A percentile compares a stretch with the other conserved stretches of the same genome.
Evolutionary conservation across 2,888 invertebrate species (phyloP).

Genomic region (Apamea crenata): DNA sequence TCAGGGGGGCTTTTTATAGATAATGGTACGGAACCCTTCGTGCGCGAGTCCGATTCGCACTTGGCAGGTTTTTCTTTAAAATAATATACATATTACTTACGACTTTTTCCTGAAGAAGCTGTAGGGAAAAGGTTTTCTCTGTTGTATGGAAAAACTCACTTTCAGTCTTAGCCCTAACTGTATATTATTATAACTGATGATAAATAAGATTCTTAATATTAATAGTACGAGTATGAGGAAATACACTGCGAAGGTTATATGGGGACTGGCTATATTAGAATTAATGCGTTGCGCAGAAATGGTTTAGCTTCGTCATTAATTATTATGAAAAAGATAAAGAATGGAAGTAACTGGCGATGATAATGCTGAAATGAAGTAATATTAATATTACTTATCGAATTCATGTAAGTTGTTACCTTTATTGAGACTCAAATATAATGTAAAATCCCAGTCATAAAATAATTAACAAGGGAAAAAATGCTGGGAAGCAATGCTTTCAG

Average conservation of each 20-base stretch:
- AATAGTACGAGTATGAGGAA: constrained; percentile 18
- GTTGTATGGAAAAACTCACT: background rate
- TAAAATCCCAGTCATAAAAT: background rate
- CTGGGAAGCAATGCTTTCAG: background rate
- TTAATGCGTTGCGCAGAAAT: constrained; percentile 23
- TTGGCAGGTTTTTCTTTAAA: background rate
- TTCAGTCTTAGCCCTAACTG: background rate
- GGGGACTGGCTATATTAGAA: constrained; percentile 33
- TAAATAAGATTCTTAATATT: constrained; percentile 30
- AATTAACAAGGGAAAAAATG: background rate
- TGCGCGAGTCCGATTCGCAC: too few species aligned
- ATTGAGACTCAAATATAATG: background rate
- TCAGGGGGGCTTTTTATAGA: too few species aligned
- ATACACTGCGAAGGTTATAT: background rate
- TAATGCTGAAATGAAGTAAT: background rate
- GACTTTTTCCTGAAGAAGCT: background rate
- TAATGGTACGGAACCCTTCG: too few species aligned
- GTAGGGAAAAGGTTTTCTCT: background rate
- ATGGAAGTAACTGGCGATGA: background rate
- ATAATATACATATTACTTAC: background rate
- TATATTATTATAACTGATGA: constrained; percentile 14
- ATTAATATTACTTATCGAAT: background rate
- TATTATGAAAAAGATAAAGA: constrained; percentile 25
- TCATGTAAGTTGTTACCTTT: too few species aligned
- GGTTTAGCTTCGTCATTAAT: constrained; percentile 13